A percentile compares a stretch with the other conserved stretches of the same genome.
phyloP scores from a whole-genome alignment of 2,797 vertebrate genomes.

The Lophius americanus region DNA sequence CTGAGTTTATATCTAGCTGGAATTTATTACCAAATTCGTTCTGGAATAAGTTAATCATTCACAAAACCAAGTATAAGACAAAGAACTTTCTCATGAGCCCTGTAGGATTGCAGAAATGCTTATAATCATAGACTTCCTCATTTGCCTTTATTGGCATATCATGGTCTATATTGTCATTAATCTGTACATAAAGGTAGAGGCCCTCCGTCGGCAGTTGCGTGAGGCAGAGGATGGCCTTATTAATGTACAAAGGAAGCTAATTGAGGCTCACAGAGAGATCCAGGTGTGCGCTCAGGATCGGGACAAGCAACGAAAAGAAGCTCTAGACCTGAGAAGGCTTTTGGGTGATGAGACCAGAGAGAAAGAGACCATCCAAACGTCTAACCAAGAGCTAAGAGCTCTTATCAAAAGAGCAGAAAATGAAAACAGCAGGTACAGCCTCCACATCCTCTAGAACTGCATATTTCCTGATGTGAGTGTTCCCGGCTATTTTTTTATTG shows the following conservation, averaged over 20 bases:
- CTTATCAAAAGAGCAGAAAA: constrained; percentile 78
- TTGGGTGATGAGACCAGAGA: constrained; percentile 78
- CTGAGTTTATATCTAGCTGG: background rate
- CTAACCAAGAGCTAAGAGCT: constrained; percentile 82
- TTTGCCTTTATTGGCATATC: constrained; percentile 7
- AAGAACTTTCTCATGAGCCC: background rate
- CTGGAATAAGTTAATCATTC: background rate
- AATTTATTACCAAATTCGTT: constrained; percentile 10
- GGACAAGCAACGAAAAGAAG: constrained; percentile 79
- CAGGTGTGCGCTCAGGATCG: constrained; percentile 72
- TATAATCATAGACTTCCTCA: background rate
- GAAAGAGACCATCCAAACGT: constrained; percentile 80
- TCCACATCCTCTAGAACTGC: background rate
- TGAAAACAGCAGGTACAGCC: constrained; percentile 85
- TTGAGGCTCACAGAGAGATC: constrained; percentile 78
- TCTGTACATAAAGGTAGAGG: constrained; percentile 73
- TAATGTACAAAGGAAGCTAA: constrained; percentile 71
- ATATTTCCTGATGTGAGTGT: background rate
- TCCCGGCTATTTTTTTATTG: too few species aligned
- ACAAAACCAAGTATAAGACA: background rate
- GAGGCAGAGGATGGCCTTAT: constrained; percentile 74
- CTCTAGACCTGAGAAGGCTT: constrained; percentile 72
- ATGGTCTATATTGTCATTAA: constrained; percentile 10
- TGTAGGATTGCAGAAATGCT: background rate
- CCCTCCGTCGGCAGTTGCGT: constrained; percentile 73